These are phyloP conservation scores for Batillaria attramentaria DNA, from an alignment of 1,140 invertebrate genomes.

Conservation along the genomic window DNA sequence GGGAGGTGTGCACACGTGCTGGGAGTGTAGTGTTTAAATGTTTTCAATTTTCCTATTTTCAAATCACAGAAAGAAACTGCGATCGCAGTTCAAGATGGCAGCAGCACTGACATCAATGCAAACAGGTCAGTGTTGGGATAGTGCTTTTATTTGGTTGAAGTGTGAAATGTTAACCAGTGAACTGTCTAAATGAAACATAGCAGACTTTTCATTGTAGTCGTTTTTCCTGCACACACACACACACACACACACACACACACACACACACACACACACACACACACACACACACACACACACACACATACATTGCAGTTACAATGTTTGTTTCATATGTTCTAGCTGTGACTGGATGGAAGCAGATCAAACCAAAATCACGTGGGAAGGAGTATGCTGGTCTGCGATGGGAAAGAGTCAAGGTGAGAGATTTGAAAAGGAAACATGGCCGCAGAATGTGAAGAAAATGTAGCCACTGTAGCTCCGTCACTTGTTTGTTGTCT, in stretches of 20 bases:
- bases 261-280: background rate
- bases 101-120: conserved; percentile 20
- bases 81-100: conserved; percentile 29
- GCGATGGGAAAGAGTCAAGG: conserved; percentile 71
- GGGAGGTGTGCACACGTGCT: too few species aligned
- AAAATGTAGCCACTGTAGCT: background rate
- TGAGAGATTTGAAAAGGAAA: too few species aligned
- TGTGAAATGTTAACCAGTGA: background rate
- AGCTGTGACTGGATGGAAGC: conserved; percentile 55
- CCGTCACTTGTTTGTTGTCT: background rate
- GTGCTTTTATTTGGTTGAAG: background rate
- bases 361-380: conserved; percentile 62
- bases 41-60: too few species aligned
- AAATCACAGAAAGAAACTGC: conserved; percentile 23
- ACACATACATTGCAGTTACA: background rate
- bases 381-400: conserved; percentile 64
- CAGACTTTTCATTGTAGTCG: too few species aligned
- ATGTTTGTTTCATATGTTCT: conserved; percentile 28
- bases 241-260: background rate
- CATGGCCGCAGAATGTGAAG: too few species aligned
- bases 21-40: too few species aligned
- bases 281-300: conserved; percentile 3
- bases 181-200: background rate
- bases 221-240: background rate
- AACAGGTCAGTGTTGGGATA: conserved; percentile 6